Evolutionary conservation across 2,888 invertebrate species (phyloP).

Genomic region (Lacanobia oleracea): DNA sequence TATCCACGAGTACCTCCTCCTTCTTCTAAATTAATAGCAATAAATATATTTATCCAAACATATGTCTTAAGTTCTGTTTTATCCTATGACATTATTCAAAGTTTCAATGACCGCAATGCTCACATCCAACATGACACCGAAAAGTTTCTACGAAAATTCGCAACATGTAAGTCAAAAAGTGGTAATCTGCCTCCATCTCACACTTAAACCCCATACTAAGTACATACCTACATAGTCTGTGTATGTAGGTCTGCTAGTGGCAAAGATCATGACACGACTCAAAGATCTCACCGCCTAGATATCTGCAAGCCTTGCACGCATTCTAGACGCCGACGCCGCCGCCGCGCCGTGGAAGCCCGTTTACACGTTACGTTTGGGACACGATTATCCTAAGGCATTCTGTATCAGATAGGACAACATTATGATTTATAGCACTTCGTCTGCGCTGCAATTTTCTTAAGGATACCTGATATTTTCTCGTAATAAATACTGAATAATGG

Average conservation of each 20-base stretch:
- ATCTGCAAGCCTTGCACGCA: conserved; percentile 52
- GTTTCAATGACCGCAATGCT: background rate
- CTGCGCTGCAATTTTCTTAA: too few species aligned
- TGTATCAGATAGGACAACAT: too few species aligned
- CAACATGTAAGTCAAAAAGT: background rate
- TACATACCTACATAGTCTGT: conserved; percentile 19
- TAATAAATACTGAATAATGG: too few species aligned
- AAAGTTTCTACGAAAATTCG: background rate
- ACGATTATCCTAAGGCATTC: background rate
- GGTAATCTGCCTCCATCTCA: background rate
- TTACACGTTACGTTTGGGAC: conserved; percentile 17
- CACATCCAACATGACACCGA: background rate
- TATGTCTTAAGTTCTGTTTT: background rate
- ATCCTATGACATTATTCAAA: background rate
- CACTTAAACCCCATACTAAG: conserved; percentile 13
- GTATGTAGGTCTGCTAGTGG: conserved; percentile 59
- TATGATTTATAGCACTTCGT: too few species aligned
- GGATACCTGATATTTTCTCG: too few species aligned
- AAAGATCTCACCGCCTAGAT: conserved; percentile 60
- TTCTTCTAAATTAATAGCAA: background rate
- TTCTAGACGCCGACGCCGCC: conserved; percentile 35
- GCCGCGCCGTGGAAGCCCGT: conserved; percentile 2
- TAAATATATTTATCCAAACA: background rate
- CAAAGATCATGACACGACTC: conserved; percentile 65
- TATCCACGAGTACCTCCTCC: too few species aligned